Evolutionary conservation across 2,797 vertebrate genomes (phyloP).

Genomic region (Carapus acus): DNA sequence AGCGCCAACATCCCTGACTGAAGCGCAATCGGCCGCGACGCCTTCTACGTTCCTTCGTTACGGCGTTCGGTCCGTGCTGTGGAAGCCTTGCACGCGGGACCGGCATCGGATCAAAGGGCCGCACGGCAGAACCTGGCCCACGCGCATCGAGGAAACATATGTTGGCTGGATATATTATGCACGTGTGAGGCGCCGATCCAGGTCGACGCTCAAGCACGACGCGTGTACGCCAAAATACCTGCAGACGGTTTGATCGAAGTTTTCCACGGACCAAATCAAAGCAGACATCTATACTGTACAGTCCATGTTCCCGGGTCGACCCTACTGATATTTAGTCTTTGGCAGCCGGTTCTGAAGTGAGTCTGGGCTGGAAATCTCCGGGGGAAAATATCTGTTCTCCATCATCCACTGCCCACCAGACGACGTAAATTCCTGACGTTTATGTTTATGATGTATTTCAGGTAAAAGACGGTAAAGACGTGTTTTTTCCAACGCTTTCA

Average conservation of each 20-base stretch:
- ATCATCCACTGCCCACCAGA: slow-evolving; percentile 25
- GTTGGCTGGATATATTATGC: slow-evolving; percentile 36
- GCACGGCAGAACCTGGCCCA: slow-evolving; percentile 23
- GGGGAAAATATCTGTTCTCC: slow-evolving; percentile 16
- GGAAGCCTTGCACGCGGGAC: slow-evolving; percentile 4
- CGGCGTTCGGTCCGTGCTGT: not conserved
- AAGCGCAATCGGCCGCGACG: no score
- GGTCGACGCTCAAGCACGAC: slow-evolving; percentile 32
- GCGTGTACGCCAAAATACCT: slow-evolving; percentile 35
- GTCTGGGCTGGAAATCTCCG: slow-evolving; percentile 29
- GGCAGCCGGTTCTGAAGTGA: slow-evolving; percentile 1
- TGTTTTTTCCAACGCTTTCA: not conserved
- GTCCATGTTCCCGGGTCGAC: slow-evolving; percentile 41
- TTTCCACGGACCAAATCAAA: slow-evolving; percentile 22
- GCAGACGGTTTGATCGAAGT: slow-evolving; percentile 34
- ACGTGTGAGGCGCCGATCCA: slow-evolving; percentile 30
- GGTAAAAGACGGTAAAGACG: not conserved
- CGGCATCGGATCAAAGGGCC: slow-evolving; percentile 14
- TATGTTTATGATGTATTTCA: no score
- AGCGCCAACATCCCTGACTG: slow-evolving; percentile 16
- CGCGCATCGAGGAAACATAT: slow-evolving; percentile 33
- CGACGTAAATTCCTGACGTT: not conserved
- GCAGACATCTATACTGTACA: slow-evolving; percentile 57
- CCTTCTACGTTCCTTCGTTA: not conserved
- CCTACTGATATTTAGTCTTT: slow-evolving; percentile 39